Evolutionary conservation across 2,888 invertebrate species (phyloP).

Genomic region (Heliconius aoede): DNA sequence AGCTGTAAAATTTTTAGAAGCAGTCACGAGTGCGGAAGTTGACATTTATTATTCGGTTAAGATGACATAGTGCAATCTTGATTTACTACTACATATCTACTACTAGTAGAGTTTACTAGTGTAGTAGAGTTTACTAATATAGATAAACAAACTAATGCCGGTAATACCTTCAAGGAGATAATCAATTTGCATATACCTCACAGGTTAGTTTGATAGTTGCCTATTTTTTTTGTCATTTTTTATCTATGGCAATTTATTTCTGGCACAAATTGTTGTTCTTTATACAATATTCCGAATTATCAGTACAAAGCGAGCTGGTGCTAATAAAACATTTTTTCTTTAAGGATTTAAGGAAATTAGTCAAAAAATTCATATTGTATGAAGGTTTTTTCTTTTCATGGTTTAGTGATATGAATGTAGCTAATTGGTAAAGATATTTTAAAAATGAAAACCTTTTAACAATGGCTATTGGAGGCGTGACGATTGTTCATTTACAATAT

Average conservation of each 20-base stretch:
- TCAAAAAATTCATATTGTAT: not conserved
- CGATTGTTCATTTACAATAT: slow-evolving; percentile 10
- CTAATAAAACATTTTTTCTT: not conserved
- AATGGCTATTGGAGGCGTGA: slow-evolving; percentile 10
- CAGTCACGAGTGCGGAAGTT: slow-evolving; percentile 18
- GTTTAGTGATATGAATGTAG: not conserved
- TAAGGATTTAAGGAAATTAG: not conserved
- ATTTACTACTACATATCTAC: not conserved
- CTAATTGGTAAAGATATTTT: slow-evolving; percentile 11
- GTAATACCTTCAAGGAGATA: too few relatives aligned
- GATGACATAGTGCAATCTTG: slow-evolving; percentile 19
- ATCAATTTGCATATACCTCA: not conserved
- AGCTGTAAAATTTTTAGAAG: not conserved
- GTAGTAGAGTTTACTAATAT: not conserved
- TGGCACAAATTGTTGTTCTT: not conserved
- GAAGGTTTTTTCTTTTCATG: not conserved
- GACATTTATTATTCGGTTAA: not conserved
- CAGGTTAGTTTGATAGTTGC: not conserved
- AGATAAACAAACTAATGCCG: not conserved
- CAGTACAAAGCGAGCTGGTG: not conserved
- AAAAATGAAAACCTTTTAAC: slow-evolving; percentile 1
- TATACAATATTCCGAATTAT: not conserved
- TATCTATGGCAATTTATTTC: not conserved
- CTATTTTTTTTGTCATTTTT: not conserved
- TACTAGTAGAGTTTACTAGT: too few relatives aligned